Evolutionary conservation across 2,888 invertebrate species (phyloP), one percentile per base, ranked within the genome.

Genomic region (Choreutis nemorana): DNA sequence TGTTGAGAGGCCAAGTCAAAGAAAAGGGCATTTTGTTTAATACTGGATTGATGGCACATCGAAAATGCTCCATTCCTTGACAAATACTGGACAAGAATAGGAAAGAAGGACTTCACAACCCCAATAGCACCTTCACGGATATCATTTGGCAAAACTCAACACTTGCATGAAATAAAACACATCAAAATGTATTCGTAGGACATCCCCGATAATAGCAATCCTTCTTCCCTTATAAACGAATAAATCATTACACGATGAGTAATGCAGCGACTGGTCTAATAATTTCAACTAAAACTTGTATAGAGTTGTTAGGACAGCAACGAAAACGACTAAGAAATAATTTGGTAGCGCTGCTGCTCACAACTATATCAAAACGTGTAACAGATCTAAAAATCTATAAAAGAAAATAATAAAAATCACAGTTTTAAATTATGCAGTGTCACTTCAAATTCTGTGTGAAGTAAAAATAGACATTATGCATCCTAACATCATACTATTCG

Each of bases 41-140:
- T 75, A 75, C 73, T 77, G 77, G 71, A 65, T 57, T 53, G 68
- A 78, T 78, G 78, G 78, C 78, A 78, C 78, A 57, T 58, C 59
- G 51, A 63, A 55, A 68, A 77, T 72, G 68, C 66, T 50, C 60
- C 39, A 55, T 57, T 64, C 70, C 64, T 68, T 67, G 71, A 70
- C 78, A 67, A 77, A 78, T 77, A 78, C 77, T 78, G 77, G 68
- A 62, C 67, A 56, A 68, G 51, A 59, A 33, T 48, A 37, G 39
- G 73, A 65, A 73, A 73, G 77, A 77, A 79, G 80, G 79, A 77
- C 48, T 41, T 71, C 78, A 79, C 80, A 79, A 80, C 79, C 73
- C 13, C 48, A 48, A 41, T 71, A 77, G 78, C 78, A 77, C 77
- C 77, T 62, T 51, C 37, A 35, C 45, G 51, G 54, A 52, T 44